Evolutionary conservation across 2,888 invertebrate species (phyloP).

Genomic region (Scotopteryx bipunctaria): DNA sequence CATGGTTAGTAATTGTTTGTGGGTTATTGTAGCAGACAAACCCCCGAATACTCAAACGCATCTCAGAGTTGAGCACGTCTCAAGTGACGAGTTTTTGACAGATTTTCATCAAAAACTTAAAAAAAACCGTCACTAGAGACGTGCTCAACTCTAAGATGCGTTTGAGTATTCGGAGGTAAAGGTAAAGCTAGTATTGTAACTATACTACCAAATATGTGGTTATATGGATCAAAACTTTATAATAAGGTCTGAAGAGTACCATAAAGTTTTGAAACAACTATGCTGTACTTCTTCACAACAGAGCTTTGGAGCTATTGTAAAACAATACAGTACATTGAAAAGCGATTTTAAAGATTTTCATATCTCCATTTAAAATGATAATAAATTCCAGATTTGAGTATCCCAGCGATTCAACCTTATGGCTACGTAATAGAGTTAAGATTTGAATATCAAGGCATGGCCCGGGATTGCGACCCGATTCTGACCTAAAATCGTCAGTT

Average conservation of each 20-base stretch:
- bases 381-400: not conserved
- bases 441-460: slow-evolving; percentile 3
- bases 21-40: no score
- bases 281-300: not conserved
- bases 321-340: slow-evolving; percentile 4
- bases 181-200: no score
- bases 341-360: slow-evolving; percentile 11
- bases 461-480: slow-evolving; percentile 42
- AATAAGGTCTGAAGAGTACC: no score
- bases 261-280: not conserved
- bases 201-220: no score
- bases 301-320: not conserved
- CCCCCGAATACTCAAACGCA: no score
- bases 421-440: not conserved
- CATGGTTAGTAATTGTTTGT: no score
- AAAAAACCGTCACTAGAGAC: no score
- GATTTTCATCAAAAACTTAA: no score
- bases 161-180: no score
- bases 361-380: slow-evolving; percentile 6
- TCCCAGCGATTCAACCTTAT: not conserved
- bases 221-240: not conserved
- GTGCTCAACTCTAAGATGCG: no score
- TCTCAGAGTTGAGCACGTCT: no score
- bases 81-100: no score
- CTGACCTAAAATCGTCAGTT: slow-evolving; percentile 51